Percentiles rank a stretch among this genome's conserved stretches.
Conservation (phyloP, 2,113 vertebrate genomes). For the Macquaria australasica region DNA sequence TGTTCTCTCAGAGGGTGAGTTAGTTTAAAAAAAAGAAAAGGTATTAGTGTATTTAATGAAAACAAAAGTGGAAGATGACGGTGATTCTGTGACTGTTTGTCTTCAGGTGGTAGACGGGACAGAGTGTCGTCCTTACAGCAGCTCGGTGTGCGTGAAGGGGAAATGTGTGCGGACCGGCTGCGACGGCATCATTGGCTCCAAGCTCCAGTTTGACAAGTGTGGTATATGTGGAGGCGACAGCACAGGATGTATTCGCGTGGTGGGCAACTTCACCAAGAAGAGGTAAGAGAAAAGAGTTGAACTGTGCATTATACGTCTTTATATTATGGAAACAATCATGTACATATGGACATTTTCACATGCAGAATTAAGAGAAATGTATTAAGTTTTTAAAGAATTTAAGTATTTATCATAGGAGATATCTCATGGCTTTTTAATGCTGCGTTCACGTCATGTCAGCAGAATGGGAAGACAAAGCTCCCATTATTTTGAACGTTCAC, state of each 20-base stretch:
- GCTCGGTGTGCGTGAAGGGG: constrained; percentile 94
- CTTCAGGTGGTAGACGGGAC: constrained; percentile 95
- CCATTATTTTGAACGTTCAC: not conserved
- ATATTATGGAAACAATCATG: not conserved
- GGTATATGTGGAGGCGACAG: constrained; percentile 96
- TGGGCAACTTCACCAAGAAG: constrained; percentile 95
- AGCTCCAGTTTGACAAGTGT: constrained; percentile 97
- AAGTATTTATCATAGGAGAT: not conserved
- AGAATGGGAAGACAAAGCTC: not conserved
- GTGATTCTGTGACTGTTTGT: constrained; percentile 1
- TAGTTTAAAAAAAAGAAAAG: fast-evolving
- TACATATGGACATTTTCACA: not conserved
- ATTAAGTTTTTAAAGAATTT: too few species aligned
- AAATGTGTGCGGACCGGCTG: constrained; percentile 95
- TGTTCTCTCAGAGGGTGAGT: constrained; percentile 97
- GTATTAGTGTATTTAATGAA: not conserved
- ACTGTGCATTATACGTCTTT: not conserved
- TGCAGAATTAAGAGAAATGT: too few species aligned
- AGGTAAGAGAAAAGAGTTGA: constrained; percentile 83
- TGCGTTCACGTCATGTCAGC: not conserved
- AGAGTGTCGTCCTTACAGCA: constrained; percentile 94
- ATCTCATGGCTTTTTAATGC: not conserved
- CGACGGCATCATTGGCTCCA: constrained; percentile 96
- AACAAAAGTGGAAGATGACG: not conserved
- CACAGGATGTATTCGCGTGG: constrained; percentile 91